Base-by-base conservation (phyloP, 92 coral and sea anemone genomes). In the Pocillopora grandis region DNA sequence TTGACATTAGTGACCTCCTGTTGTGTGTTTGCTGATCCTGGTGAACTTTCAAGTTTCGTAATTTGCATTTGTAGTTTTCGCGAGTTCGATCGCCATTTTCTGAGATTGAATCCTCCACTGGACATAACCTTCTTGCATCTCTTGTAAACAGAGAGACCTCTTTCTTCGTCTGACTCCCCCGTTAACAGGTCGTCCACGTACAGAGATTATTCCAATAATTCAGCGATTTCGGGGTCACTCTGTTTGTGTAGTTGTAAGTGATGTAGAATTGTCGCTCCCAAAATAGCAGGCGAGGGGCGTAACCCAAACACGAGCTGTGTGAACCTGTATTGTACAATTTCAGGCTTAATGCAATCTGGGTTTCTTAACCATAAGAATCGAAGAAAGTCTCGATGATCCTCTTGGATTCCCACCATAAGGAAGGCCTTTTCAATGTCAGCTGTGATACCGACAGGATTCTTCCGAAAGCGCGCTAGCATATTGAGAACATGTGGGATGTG, bases 401-500 rank as follows among this genome's bases (percentile, higher is more conserved):
- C 27, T 23, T 23, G 27, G 27, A 23, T 23, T 23, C 27, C 27
- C 27, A 23, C 27, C 27, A 23, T 23, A 23, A 23, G 27, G 27
- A 23, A 23, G 27, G 27, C 27, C 27, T 23, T 23, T 23, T 23
- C 27, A 23, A 23, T 23, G 27, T 23, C 27, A 62, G 89, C 89
- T n/a, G 84, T 72, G 20, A 86, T 64, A 23, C 58, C 80, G 35
- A 72, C 63, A 19, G 71, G 35, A 27, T 86, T 71, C 71, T 31
- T 20, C 72, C 85, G 76, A 66, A 86, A 79, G 64, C 62, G 78
- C 16, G 67, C 33, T 33, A 79, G 72, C 80, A 80, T 80, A 63
- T 86, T 79, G 49, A 86, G 72, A 23, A 86, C 57, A 42, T 86
- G 89, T 42, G 89, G 89, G 9, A 80, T 79, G 79, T 9, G 80